Evolutionary conservation across 2,888 invertebrate species (phyloP), one percentile per base, ranked within the genome.

Genomic region (Tachina fera): DNA sequence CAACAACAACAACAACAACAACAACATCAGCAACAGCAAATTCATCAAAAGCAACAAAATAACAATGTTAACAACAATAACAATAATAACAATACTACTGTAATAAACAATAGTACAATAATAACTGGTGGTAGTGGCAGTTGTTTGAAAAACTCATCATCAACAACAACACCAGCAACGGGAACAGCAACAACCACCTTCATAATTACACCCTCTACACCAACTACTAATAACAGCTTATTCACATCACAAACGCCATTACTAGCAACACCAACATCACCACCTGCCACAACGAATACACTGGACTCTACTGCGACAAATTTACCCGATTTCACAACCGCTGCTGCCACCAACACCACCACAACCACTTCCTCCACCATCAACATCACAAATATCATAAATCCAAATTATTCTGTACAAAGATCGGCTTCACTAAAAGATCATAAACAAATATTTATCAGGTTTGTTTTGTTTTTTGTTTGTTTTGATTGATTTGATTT

Each of bases 401-500:
- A 94, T 93, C 93, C 93, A 90, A 93, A 93, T 91, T 94, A 94
- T 91, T 92, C 91, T 90, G 92, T 93, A 90, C 93, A 93, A 93
- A 94, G 94, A 93, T 95, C 95, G 92, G 94, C 94, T 90, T 95
- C 95, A 92, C 93, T 95, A 91, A 93, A 93, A 93, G 93, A 93
- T 91, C 92, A 93, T 91, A 92, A 86, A 86, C 86, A 83, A 91
- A 91, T 91, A 91, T 89, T 91, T 79, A 83, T 92, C 92, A 93
- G 93, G 93, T 93, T 92, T 92, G 92, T 92, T 91, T 89, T 88
- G 77, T 83, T 79, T 60, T 84, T 9, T 80, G 75, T 11, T 87
- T 53, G 75, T 65, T 78, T 58, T 60, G 65, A 79, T 77, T 61
- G 80, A 31, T 84, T 63, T 75, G 39, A 43, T 22, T 51, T 71